Conservation (phyloP, 2,113 vertebrate species). For the Gambusia affinis region DNA sequence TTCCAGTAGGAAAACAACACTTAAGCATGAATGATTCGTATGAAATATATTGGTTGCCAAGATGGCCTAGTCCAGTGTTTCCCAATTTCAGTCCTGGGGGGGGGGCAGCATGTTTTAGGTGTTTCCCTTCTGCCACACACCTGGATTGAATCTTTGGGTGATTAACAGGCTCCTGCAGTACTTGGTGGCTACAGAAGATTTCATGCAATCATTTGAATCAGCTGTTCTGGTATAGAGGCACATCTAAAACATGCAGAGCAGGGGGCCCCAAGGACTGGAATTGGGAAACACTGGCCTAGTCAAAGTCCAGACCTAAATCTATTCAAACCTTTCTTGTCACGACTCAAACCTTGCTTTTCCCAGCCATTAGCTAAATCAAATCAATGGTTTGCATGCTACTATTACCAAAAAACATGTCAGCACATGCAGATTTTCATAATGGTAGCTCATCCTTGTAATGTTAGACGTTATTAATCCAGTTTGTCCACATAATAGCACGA, state of each 20-base stretch:
- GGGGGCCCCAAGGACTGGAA: too few relatives aligned
- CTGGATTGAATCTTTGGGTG: too few relatives aligned
- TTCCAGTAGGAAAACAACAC: background rate
- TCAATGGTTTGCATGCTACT: background rate
- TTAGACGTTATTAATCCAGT: conserved; percentile 12
- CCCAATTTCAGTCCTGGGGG: too few relatives aligned
- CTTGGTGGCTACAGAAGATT: too few relatives aligned
- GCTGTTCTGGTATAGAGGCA: too few relatives aligned
- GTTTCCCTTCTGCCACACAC: too few relatives aligned
- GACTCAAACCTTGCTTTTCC: background rate
- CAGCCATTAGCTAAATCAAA: background rate
- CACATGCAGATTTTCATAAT: conserved; percentile 22
- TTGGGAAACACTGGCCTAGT: background rate
- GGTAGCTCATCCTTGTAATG: background rate
- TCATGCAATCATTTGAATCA: too few relatives aligned
- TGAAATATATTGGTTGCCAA: background rate
- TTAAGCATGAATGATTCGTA: background rate
- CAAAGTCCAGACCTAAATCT: background rate
- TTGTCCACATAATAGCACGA: conserved; percentile 10
- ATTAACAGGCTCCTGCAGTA: too few relatives aligned
- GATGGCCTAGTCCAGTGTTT: background rate
- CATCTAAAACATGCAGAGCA: too few relatives aligned
- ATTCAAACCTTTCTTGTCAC: background rate
- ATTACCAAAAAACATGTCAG: conserved; percentile 5
- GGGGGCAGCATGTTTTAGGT: too few relatives aligned